Conservation (phyloP, 2,113 vertebrate species). For the Pycnonotus jocosus region DNA sequence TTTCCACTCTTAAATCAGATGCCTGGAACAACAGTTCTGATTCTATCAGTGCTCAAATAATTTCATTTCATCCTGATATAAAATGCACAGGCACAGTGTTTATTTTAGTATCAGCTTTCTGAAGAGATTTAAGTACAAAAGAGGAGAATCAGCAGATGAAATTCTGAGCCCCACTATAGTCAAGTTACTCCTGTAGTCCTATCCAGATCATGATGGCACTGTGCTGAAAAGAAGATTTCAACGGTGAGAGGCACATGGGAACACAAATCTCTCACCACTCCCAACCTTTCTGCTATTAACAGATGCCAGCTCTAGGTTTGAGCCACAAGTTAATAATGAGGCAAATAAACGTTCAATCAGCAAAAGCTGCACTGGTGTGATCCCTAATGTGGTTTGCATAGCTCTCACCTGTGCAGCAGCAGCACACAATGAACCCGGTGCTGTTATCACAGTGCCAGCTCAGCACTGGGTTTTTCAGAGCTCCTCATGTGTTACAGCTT, state of each 20-base stretch:
- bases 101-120: neutral
- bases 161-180: neutral
- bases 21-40: neutral
- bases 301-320: neutral
- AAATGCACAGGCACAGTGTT: fast-evolving
- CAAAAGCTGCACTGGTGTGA: neutral
- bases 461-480: neutral
- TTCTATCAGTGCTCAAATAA: neutral
- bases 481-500: neutral
- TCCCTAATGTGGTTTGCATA: neutral
- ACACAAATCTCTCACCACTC: neutral
- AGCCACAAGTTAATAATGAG: neutral
- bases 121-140: neutral
- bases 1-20: neutral
- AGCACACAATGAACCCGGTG: neutral
- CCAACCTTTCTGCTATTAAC: neutral
- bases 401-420: neutral
- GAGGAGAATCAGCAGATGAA: neutral
- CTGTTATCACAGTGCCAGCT: neutral
- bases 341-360: neutral
- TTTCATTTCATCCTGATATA: neutral
- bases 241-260: neutral
- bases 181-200: neutral
- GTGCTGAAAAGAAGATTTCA: neutral
- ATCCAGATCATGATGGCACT: neutral